Evolutionary conservation across 2,113 vertebrate genomes (phyloP), one percentile per base, ranked within the genome.

Genomic region (Seriola quinqueradiata): DNA sequence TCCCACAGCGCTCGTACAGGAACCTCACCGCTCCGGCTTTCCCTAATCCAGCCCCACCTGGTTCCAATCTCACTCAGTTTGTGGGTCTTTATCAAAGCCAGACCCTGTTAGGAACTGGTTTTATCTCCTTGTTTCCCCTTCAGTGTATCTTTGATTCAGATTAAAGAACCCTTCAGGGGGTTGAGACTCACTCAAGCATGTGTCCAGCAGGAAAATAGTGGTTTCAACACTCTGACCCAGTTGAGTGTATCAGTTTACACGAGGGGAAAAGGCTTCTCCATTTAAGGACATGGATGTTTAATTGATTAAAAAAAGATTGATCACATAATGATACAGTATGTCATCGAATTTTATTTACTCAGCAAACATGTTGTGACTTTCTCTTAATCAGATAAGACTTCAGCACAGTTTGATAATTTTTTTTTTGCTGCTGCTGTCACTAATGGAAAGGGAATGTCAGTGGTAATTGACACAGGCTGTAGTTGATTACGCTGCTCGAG

Each of bases 41-140:
- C 64, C 65, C 79, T 69, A 46, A 82, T 84, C 75, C 84, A 25
- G 44, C 66, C 11, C 84, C 92, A 93, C 90, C 88, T 93, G 93
- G 88, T 92, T 94, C 87, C 79, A 92, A 90, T 94, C 83, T 25
- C 7, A 0, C 78, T 76, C 70, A 10, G 86, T 88, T 72, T 83
- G 80, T 81, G 85, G 81, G 65, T 60, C 81, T 86, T 93, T 80
- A 94, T 94, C 91, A 76, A 91, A 86, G 75, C 86, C 92, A 93
- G 87, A 85, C 83, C 66, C 86, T n/a, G 80, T 74, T 40, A 83
- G 81, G 85, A 91, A 60, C 90, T 40, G 75, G 79, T 87, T 92
- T 91, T 90, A 92, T 93, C 83, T 92, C 46, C 75, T 38, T 68
- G 85, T 87, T 89, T 84, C 81, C 81, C 86, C 80, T 48, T 83